Evolutionary conservation across 2,797 vertebrate genomes (phyloP).

Genomic region (Lacerta viridis): DNA sequence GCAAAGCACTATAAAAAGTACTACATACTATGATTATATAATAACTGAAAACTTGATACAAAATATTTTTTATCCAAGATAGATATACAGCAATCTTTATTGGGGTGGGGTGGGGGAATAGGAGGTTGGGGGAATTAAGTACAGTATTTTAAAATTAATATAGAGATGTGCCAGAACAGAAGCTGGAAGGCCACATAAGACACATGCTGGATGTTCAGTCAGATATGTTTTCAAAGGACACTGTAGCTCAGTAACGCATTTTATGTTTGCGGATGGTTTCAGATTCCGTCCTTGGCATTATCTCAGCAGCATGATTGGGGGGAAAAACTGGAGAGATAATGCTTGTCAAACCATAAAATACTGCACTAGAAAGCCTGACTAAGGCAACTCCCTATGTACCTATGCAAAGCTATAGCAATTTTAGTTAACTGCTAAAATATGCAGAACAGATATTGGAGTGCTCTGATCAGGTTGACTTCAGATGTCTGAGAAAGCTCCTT

Average conservation of each 20-base stretch:
- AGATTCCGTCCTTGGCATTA: background rate
- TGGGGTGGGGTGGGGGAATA: constrained; percentile 24
- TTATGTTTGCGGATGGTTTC: background rate
- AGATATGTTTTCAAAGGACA: background rate
- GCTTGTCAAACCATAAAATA: background rate
- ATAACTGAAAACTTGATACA: constrained; percentile 19
- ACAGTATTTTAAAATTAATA: constrained; percentile 56
- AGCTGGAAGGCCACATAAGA: constrained; percentile 44
- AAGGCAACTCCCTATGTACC: background rate
- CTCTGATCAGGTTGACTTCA: background rate
- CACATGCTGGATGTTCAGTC: background rate
- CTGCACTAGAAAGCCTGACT: background rate
- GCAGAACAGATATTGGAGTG: background rate
- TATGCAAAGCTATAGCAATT: background rate
- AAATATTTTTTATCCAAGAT: constrained; percentile 48
- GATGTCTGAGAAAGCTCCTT: too few species aligned
- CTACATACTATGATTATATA: constrained; percentile 33
- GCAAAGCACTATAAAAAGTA: constrained; percentile 49
- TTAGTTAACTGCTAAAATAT: background rate
- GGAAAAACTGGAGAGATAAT: background rate
- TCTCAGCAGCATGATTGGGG: background rate
- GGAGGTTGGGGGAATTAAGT: constrained; percentile 10
- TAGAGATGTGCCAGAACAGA: constrained; percentile 62
- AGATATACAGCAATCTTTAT: constrained; percentile 33
- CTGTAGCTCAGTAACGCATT: background rate